Conservation (phyloP, 1,140 invertebrate genomes). For the Ceratina japonica region DNA sequence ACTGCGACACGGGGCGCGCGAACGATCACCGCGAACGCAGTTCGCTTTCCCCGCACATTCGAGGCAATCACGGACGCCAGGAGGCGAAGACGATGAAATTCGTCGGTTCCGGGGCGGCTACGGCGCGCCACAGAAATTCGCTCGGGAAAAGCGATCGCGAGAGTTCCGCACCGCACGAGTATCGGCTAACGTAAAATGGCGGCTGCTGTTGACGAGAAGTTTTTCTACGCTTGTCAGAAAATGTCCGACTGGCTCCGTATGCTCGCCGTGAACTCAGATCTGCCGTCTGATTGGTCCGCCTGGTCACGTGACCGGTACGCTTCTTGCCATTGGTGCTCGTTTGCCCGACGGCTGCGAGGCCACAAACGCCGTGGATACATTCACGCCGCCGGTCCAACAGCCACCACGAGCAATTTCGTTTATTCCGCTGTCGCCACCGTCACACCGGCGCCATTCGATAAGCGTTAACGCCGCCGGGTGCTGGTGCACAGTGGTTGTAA, state of each 20-base stretch:
- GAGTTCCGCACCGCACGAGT: slow-evolving; percentile 79
- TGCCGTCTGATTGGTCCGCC: slow-evolving; percentile 68
- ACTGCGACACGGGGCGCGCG: slow-evolving; percentile 65
- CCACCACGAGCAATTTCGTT: slow-evolving; percentile 32
- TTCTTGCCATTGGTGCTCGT: slow-evolving; percentile 57
- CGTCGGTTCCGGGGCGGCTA: slow-evolving; percentile 62
- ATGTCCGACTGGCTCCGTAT: slow-evolving; percentile 87
- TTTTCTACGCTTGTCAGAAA: slow-evolving; percentile 95
- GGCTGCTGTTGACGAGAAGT: slow-evolving; percentile 93
- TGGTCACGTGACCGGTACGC: slow-evolving; percentile 72
- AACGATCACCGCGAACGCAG: slow-evolving; percentile 69
- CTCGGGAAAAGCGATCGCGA: slow-evolving; percentile 67
- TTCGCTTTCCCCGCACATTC: slow-evolving; percentile 64
- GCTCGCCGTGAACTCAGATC: slow-evolving; percentile 80
- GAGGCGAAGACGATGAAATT: slow-evolving; percentile 60
- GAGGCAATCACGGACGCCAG: slow-evolving; percentile 61
- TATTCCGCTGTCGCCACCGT: slow-evolving; percentile 25
- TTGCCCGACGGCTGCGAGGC: slow-evolving; percentile 56
- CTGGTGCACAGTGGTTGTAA: slow-evolving; percentile 4
- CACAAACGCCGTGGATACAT: slow-evolving; percentile 53
- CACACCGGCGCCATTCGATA: slow-evolving; percentile 44
- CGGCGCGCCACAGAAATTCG: slow-evolving; percentile 68
- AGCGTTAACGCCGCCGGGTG: slow-evolving; percentile 27
- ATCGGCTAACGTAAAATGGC: slow-evolving; percentile 91
- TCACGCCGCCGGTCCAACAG: slow-evolving; percentile 61